Evolutionary conservation across 1,140 invertebrate species (phyloP).

Genomic region (Choristoneura fumiferana): DNA sequence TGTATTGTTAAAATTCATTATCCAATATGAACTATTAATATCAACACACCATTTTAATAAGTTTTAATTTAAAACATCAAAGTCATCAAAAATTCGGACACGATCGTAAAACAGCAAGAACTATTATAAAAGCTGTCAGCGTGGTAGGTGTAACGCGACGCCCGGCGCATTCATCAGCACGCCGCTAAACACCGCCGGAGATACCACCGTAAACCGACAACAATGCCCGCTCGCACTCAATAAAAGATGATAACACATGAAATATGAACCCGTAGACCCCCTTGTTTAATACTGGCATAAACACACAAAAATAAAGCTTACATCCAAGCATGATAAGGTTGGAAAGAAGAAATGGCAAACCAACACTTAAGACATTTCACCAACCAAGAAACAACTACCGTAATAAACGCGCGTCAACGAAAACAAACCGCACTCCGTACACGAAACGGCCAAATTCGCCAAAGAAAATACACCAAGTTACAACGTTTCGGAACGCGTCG

Average conservation of each 20-base stretch:
- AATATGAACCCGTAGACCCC: constrained; percentile 75
- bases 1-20: no score
- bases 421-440: constrained; percentile 64
- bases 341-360: constrained; percentile 19
- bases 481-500: constrained; percentile 68
- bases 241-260: constrained; percentile 78
- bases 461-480: constrained; percentile 67
- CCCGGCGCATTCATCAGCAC: constrained; percentile 70
- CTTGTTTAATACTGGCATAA: constrained; percentile 30
- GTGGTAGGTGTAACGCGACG: constrained; percentile 32
- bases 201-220: constrained; percentile 75
- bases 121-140: constrained; percentile 29
- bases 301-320: constrained; percentile 29
- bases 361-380: constrained; percentile 49
- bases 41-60: no score
- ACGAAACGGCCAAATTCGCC: constrained; percentile 70
- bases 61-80: neutral
- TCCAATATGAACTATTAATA: no score
- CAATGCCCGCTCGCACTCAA: constrained; percentile 76
- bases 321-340: constrained; percentile 22
- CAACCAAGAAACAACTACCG: constrained; percentile 39
- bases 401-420: constrained; percentile 66
- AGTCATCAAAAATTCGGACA: constrained; percentile 15
- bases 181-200: constrained; percentile 70
- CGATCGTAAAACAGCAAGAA: constrained; percentile 11